Evolutionary conservation across 2,888 invertebrate genomes (phyloP).

Genomic region (Agonopterix subpropinquella): DNA sequence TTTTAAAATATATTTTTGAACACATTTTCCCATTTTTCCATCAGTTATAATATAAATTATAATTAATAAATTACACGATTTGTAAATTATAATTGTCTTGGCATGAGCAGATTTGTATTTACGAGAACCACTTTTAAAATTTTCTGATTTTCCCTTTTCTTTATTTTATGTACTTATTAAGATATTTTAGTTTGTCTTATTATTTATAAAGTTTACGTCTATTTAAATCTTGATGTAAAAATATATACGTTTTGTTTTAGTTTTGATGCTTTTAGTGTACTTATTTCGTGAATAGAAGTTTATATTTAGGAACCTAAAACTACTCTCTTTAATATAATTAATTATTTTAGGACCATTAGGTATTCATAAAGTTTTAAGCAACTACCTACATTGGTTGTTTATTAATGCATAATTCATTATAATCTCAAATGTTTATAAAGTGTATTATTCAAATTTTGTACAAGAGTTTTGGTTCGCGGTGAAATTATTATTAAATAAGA

Average conservation of each 20-base stretch:
- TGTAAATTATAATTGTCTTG: constrained; percentile 55
- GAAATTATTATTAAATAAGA: too few relatives aligned
- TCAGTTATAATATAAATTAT: constrained; percentile 12
- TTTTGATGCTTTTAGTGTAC: background rate
- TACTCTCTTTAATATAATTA: too few relatives aligned
- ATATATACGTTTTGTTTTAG: background rate
- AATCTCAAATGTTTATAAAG: background rate
- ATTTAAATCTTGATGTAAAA: constrained; percentile 1
- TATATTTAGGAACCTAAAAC: too few relatives aligned
- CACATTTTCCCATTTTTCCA: background rate
- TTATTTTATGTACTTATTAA: constrained; percentile 8
- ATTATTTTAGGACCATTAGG: too few relatives aligned
- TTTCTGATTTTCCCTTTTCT: constrained; percentile 15
- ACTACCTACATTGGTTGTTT: background rate
- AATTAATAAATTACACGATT: constrained; percentile 24
- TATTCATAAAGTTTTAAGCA: background rate
- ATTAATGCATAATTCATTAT: background rate
- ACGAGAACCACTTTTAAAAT: constrained; percentile 21
- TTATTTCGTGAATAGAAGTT: background rate
- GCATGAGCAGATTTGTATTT: constrained; percentile 47
- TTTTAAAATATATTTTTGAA: constrained; percentile 12
- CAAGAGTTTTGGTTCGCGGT: background rate
- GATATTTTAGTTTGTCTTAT: constrained; percentile 1
- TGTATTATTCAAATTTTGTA: background rate
- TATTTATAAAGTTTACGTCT: constrained; percentile 1